A percentile compares a stretch with the other conserved stretches of the same genome.
Evolutionary conservation across 2,113 vertebrate species (phyloP).

Genomic region (Tricholaema leucomelas): DNA sequence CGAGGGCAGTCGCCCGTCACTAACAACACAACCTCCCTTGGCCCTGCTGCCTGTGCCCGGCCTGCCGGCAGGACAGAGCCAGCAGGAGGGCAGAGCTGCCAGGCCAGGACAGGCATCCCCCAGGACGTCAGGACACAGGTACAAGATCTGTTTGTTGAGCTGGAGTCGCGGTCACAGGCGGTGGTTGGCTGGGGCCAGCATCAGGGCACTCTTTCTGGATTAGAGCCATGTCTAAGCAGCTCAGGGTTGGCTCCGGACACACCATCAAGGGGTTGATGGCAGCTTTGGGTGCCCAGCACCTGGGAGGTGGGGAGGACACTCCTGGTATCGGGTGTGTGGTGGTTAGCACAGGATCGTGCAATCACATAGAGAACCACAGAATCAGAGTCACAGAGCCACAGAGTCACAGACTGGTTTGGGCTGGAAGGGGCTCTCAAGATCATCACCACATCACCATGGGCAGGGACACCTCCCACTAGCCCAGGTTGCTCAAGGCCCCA

Average conservation of each 20-base stretch:
- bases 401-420: too few species aligned
- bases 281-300: not conserved
- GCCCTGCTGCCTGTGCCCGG: not conserved
- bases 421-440: too few species aligned
- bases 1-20: conserved; percentile 5
- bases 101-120: not conserved
- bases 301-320: rapidly evolving
- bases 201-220: not conserved
- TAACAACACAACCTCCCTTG: conserved; percentile 35
- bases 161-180: not conserved
- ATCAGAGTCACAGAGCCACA: too few species aligned
- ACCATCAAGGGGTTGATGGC: not conserved
- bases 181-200: not conserved
- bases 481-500: too few species aligned
- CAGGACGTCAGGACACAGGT: conserved; percentile 6
- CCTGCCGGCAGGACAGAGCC: not conserved
- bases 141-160: not conserved
- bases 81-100: not conserved
- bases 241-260: not conserved
- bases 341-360: not conserved
- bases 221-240: not conserved
- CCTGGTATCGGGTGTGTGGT: not conserved
- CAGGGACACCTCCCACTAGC: too few species aligned
- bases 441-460: too few species aligned
- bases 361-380: too few species aligned